Conservation (phyloP, 2,888 invertebrate species). For the Microctonus brassicae region DNA sequence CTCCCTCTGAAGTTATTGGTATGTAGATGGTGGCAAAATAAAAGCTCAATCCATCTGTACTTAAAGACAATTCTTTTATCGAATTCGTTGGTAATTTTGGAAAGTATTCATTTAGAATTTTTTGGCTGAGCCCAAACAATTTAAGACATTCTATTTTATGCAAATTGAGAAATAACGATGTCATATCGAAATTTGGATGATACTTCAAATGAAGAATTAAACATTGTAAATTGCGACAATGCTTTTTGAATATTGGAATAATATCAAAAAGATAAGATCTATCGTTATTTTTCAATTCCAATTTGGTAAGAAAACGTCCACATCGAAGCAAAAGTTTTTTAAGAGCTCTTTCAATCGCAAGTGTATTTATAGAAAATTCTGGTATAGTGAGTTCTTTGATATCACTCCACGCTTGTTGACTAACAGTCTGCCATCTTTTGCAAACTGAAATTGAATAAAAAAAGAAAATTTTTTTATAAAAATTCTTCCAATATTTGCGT, state of each 20-base stretch:
- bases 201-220: background rate
- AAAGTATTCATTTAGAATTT: background rate
- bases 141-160: background rate
- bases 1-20: too few relatives aligned
- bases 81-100: background rate
- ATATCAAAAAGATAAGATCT: background rate
- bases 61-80: background rate
- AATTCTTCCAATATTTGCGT: too few relatives aligned
- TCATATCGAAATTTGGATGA: background rate
- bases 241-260: background rate
- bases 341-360: too few relatives aligned
- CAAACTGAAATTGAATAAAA: too few relatives aligned
- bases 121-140: background rate
- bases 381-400: too few relatives aligned
- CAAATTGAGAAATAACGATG: background rate
- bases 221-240: conserved; percentile 13
- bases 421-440: too few relatives aligned
- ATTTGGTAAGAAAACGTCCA: conserved; percentile 21
- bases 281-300: background rate
- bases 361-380: too few relatives aligned
- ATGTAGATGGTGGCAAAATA: too few relatives aligned
- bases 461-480: too few relatives aligned
- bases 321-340: too few relatives aligned
- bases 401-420: too few relatives aligned
- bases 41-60: too few relatives aligned